Conservation (phyloP, 1,140 invertebrate genomes). For the Arion vulgaris region DNA sequence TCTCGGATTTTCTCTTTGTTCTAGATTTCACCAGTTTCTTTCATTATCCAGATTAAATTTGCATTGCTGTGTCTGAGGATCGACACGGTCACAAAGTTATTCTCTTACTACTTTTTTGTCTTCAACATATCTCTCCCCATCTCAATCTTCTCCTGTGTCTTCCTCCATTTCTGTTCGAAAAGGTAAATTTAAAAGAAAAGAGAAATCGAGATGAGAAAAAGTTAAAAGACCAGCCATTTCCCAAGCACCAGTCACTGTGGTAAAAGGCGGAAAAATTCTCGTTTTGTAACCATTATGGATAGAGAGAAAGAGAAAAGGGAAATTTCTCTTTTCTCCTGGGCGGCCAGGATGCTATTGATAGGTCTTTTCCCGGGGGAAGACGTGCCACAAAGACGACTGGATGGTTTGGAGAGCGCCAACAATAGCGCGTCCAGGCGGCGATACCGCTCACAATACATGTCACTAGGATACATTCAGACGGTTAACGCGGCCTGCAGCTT, state of each 20-base stretch:
- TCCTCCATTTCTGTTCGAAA: too few species aligned
- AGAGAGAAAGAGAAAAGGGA: background rate
- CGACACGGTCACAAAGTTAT: background rate
- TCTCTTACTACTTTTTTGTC: background rate
- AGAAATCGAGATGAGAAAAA: background rate
- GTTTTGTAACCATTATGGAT: background rate
- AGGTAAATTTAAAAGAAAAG: background rate
- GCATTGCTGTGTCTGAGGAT: background rate
- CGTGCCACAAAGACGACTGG: background rate
- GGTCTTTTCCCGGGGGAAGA: background rate
- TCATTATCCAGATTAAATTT: background rate
- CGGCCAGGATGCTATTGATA: background rate
- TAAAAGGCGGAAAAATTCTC: background rate
- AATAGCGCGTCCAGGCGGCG: background rate
- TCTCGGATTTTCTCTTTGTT: constrained; percentile 19
- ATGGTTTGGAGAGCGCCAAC: background rate
- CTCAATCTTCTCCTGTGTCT: background rate
- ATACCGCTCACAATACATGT: background rate
- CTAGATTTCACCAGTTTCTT: background rate
- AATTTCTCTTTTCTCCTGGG: background rate
- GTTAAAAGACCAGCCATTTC: background rate
- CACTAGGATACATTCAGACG: background rate
- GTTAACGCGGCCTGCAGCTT: background rate
- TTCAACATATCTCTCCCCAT: background rate
- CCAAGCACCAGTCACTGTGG: too few species aligned